phyloP scores from a whole-genome alignment of 2,113 vertebrate genomes.

The Circaetus cinerascens region DNA sequence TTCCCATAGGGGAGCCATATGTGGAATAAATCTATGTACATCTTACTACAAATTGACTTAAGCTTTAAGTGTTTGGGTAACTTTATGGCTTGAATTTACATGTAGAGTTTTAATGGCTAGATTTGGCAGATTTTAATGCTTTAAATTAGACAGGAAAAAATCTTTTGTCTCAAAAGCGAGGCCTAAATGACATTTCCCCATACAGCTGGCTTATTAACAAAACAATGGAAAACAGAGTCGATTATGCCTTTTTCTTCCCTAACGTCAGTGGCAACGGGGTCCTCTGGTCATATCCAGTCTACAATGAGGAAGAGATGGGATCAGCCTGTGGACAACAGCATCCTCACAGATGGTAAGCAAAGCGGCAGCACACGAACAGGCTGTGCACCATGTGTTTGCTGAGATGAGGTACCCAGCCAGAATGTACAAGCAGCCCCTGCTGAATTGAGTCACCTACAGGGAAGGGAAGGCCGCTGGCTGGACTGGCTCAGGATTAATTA shows the following conservation, averaged over 20 bases:
- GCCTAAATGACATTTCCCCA: background rate
- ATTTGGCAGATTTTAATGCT: background rate
- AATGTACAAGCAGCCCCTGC: background rate
- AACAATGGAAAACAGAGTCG: background rate
- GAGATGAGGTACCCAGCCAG: background rate
- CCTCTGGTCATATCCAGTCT: background rate
- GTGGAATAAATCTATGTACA: conserved; percentile 29
- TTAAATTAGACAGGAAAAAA: conserved; percentile 2
- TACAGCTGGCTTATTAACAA: background rate
- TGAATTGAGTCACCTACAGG: background rate
- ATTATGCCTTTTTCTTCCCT: background rate
- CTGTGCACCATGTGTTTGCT: background rate
- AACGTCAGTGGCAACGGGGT: background rate
- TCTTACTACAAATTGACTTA: conserved; percentile 30
- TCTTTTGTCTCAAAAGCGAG: background rate
- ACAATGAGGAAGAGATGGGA: background rate
- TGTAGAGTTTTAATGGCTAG: background rate
- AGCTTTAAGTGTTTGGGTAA: conserved; percentile 12
- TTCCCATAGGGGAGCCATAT: conserved; percentile 13
- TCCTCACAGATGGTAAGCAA: background rate
- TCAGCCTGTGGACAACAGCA: background rate
- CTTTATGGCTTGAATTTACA: background rate
- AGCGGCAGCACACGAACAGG: background rate
- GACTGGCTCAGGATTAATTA: background rate
- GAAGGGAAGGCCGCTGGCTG: background rate